phyloP scores from a whole-genome alignment of 2,113 vertebrate genomes.

The Odontesthes bonariensis region DNA sequence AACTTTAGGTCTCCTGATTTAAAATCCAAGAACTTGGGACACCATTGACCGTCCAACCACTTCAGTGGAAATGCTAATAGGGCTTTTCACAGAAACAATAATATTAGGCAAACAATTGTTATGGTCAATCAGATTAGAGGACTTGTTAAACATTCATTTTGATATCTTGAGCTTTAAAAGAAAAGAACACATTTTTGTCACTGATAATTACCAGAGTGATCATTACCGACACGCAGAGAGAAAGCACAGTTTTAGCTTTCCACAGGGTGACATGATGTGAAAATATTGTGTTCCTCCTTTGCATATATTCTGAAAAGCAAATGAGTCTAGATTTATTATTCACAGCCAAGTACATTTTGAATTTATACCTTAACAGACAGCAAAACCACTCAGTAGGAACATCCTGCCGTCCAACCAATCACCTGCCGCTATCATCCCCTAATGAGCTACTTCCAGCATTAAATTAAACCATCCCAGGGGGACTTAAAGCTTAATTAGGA shows the following conservation, averaged over 20 bases:
- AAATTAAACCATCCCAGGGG: constrained; percentile 63
- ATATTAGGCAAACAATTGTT: not conserved
- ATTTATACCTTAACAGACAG: constrained; percentile 40
- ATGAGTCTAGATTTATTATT: constrained; percentile 51
- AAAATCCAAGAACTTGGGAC: no score
- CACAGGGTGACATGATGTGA: not conserved
- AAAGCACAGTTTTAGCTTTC: not conserved
- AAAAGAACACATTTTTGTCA: no score
- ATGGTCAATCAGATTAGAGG: no score
- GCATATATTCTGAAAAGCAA: constrained; percentile 43
- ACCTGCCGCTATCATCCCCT: constrained; percentile 49
- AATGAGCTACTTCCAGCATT: constrained; percentile 70
- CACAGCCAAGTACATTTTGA: constrained; percentile 29
- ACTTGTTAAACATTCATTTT: no score
- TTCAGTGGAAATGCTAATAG: no score
- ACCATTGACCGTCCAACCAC: no score
- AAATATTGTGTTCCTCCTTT: not conserved
- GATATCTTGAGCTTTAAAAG: no score
- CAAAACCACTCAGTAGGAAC: constrained; percentile 35
- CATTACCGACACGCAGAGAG: not conserved
- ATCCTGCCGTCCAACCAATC: constrained; percentile 47
- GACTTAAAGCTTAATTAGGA: constrained; percentile 74
- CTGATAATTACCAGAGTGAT: not conserved
- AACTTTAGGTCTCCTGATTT: no score
- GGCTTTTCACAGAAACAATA: no score